A percentile compares a stretch with the other conserved stretches of the same genome.
Evolutionary conservation across 2,888 invertebrate genomes (phyloP).

Genomic region (Odontomyia ornata): DNA sequence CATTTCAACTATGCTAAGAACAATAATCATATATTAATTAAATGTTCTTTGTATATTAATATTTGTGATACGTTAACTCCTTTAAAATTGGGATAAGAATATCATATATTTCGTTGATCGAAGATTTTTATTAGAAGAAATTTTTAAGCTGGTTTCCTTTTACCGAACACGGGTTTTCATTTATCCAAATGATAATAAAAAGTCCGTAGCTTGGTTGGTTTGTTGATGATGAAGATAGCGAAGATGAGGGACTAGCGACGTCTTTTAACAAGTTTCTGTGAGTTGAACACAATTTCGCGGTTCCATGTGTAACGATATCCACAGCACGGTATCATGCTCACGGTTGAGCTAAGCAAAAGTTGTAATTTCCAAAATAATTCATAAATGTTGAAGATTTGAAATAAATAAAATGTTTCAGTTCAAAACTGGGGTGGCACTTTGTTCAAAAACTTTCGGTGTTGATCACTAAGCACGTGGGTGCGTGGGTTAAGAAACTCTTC

Average conservation of each 20-base stretch:
- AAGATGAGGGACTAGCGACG: slow-evolving; percentile 69
- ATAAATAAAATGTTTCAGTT: too few species aligned
- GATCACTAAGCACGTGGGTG: background rate
- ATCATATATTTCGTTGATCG: slow-evolving; percentile 10
- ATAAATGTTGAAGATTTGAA: slow-evolving; percentile 39
- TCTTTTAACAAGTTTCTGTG: slow-evolving; percentile 92
- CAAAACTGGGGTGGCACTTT: background rate
- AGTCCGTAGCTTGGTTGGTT: slow-evolving; percentile 24
- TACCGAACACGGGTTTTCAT: slow-evolving; percentile 15
- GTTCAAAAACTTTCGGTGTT: background rate
- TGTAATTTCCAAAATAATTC: slow-evolving; percentile 51
- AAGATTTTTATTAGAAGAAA: slow-evolving; percentile 29
- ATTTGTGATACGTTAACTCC: background rate
- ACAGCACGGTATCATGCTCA: slow-evolving; percentile 69
- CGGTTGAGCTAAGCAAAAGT: slow-evolving; percentile 58
- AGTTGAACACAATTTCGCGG: slow-evolving; percentile 91
- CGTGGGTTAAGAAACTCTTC: background rate
- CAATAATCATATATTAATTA: background rate
- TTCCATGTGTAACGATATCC: slow-evolving; percentile 92
- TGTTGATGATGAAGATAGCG: slow-evolving; percentile 25
- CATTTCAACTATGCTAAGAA: slow-evolving; percentile 26
- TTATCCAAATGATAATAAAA: background rate
- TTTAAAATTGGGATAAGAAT: background rate
- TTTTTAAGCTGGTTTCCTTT: background rate
- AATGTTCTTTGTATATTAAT: slow-evolving; percentile 14